Evolutionary conservation across 2,888 invertebrate species (phyloP).

Genomic region (Ecdyonurus torrentis): DNA sequence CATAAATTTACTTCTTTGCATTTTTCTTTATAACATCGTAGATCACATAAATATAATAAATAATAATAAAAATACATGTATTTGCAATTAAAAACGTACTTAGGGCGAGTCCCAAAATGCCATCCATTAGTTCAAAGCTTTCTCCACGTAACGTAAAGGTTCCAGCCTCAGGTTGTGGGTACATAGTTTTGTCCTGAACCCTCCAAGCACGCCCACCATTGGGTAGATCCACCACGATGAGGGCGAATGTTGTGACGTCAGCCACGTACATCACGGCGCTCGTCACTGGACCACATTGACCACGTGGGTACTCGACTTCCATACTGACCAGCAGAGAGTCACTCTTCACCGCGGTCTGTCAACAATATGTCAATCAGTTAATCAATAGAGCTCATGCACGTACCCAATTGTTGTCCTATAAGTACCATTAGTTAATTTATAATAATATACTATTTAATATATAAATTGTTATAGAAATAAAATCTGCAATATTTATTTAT

Average conservation of each 20-base stretch:
- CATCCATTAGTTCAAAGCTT: constrained; percentile 54
- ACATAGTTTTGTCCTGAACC: constrained; percentile 65
- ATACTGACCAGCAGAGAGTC: background rate
- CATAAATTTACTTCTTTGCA: too few relatives aligned
- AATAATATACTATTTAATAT: too few relatives aligned
- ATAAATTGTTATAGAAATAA: too few relatives aligned
- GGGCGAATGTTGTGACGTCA: constrained; percentile 59
- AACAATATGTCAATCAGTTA: too few relatives aligned
- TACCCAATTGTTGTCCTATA: too few relatives aligned
- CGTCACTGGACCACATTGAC: background rate
- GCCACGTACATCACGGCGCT: constrained; percentile 50
- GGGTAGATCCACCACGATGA: constrained; percentile 47
- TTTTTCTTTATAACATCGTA: too few relatives aligned
- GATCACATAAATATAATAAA: too few relatives aligned
- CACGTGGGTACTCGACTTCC: background rate
- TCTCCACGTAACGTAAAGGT: constrained; percentile 53
- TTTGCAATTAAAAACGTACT: too few relatives aligned
- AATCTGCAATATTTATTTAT: too few relatives aligned
- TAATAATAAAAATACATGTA: too few relatives aligned
- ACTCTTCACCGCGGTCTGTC: background rate
- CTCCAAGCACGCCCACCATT: constrained; percentile 69
- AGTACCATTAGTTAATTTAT: too few relatives aligned
- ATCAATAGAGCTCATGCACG: too few relatives aligned
- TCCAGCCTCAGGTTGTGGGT: constrained; percentile 64
- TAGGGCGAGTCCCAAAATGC: constrained; percentile 50